Evolutionary conservation across 2,888 invertebrate genomes (phyloP).

Genomic region (Papilio gigon): DNA sequence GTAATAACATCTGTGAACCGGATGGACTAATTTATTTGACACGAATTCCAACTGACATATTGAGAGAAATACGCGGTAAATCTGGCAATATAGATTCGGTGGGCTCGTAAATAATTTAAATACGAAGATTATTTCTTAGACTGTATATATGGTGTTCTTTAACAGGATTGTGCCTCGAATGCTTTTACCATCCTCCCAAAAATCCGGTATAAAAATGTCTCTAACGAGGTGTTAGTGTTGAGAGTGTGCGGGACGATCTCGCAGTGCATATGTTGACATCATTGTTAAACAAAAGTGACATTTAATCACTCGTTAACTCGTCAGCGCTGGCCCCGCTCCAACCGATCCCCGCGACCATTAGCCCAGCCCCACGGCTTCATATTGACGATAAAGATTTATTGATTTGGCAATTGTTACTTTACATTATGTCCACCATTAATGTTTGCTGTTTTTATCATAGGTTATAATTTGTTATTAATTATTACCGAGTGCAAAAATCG

Average conservation of each 20-base stretch:
- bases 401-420: constrained; percentile 22
- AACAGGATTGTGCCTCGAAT: too few relatives aligned
- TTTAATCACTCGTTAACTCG: constrained; percentile 13
- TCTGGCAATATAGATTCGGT: not conserved
- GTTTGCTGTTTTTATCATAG: not conserved
- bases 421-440: not conserved
- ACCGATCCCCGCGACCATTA: constrained; percentile 13
- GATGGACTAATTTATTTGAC: constrained; percentile 33
- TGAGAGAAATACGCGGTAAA: not conserved
- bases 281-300: constrained; percentile 19
- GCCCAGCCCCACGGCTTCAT: not conserved
- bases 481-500: not conserved
- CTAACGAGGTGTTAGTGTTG: not conserved
- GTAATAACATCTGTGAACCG: constrained; percentile 25
- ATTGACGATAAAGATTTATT: constrained; percentile 24
- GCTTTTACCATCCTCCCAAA: too few relatives aligned
- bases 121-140: too few relatives aligned
- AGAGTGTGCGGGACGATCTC: not conserved
- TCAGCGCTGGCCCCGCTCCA: constrained; percentile 19
- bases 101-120: not conserved
- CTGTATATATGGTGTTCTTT: too few relatives aligned
- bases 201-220: not conserved
- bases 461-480: not conserved
- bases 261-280: not conserved
- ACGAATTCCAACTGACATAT: constrained; percentile 27